These are phyloP conservation scores for Phenganax subtilis DNA, from an alignment of 92 coral and sea anemone genomes.

Conservation along the genomic window DNA sequence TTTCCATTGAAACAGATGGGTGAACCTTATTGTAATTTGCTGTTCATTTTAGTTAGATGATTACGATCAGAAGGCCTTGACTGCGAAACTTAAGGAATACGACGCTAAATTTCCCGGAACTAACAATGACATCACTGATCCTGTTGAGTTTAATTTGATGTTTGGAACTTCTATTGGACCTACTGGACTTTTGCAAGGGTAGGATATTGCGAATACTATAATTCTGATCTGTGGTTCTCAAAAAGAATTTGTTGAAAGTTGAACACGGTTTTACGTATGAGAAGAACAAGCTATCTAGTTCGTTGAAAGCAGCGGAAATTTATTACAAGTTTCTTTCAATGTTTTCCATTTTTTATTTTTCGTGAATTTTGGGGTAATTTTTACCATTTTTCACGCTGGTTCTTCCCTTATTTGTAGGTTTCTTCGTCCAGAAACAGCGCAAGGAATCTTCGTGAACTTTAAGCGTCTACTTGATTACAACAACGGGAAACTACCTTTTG, in stretches of 20 bases:
- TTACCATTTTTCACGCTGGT: background rate
- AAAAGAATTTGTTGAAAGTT: no score
- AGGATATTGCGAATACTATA: constrained; percentile 8
- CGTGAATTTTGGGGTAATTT: background rate
- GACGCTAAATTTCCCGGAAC: constrained; percentile 81
- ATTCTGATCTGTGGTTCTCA: no score
- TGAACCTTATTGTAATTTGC: background rate
- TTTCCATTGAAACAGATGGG: background rate
- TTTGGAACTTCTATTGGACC: constrained; percentile 97
- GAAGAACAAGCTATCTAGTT: no score
- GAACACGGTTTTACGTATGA: no score
- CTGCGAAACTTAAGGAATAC: constrained; percentile 65
- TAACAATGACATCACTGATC: constrained; percentile 85
- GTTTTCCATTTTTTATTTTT: no score
- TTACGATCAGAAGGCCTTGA: constrained; percentile 68
- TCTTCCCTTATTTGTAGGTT: constrained; percentile 45
- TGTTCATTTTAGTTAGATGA: constrained; percentile 68
- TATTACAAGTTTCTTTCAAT: no score
- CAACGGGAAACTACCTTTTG: constrained; percentile 97
- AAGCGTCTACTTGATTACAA: constrained; percentile 92
- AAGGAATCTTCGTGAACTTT: constrained; percentile 98
- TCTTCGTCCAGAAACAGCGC: constrained; percentile 97
- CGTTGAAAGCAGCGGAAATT: no score
- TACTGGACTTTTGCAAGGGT: constrained; percentile 98
- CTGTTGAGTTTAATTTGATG: constrained; percentile 91